Evolutionary conservation across 2,113 vertebrate species (phyloP).

Genomic region (Falco punctatus): DNA sequence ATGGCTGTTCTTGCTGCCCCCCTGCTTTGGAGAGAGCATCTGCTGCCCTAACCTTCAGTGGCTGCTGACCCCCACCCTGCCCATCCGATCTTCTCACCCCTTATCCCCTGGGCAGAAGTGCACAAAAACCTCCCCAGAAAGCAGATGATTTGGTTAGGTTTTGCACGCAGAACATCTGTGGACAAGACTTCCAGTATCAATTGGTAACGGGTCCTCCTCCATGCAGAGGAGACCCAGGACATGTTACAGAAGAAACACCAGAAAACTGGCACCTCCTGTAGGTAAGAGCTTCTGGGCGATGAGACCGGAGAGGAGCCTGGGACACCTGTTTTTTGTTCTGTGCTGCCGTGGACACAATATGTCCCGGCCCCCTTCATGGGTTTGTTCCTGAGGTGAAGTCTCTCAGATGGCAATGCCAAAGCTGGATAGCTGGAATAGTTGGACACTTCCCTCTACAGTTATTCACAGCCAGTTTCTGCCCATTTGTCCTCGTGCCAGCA

Average conservation of each 20-base stretch:
- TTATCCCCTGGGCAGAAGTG: not conserved
- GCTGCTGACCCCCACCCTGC: not conserved
- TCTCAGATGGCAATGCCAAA: not conserved
- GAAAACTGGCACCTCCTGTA: not conserved
- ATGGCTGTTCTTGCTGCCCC: not conserved
- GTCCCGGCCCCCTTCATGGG: not conserved
- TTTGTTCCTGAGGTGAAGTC: not conserved
- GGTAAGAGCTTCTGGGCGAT: not conserved
- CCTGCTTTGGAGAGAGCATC: not conserved
- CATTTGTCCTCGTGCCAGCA: not conserved
- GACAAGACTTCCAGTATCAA: not conserved
- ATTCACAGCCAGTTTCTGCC: not conserved
- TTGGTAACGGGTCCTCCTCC: not conserved
- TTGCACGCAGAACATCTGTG: not conserved
- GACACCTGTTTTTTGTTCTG: not conserved
- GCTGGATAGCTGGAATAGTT: not conserved
- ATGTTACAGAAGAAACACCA: not conserved
- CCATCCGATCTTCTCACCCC: not conserved
- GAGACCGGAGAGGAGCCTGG: not conserved
- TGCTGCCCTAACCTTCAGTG: not conserved
- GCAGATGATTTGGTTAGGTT: not conserved
- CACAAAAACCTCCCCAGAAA: not conserved
- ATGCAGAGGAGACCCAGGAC: not conserved
- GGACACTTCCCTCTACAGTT: not conserved
- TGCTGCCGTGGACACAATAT: not conserved